A percentile compares a stretch with the other conserved stretches of the same genome.
Evolutionary conservation across 2,888 invertebrate genomes (phyloP).

Genomic region (Caradrina clavipalpis): DNA sequence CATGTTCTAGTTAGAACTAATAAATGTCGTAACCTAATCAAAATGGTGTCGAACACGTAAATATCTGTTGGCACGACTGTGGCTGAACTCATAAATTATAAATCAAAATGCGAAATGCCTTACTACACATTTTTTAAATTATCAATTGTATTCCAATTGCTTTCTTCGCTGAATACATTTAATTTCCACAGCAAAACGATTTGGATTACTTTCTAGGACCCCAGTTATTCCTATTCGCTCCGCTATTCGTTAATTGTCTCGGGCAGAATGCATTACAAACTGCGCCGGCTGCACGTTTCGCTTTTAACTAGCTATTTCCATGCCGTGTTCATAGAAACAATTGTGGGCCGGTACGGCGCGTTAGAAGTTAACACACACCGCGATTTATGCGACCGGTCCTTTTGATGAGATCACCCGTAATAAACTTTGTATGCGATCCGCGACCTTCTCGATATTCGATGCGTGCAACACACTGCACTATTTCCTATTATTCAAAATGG

Average conservation of each 20-base stretch:
- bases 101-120: not conserved
- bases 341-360: constrained; percentile 90
- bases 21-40: constrained; percentile 57
- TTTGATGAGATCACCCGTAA: constrained; percentile 89
- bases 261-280: constrained; percentile 67
- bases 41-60: constrained; percentile 66
- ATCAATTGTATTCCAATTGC: constrained; percentile 35
- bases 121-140: constrained; percentile 11
- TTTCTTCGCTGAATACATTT: constrained; percentile 35
- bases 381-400: constrained; percentile 89
- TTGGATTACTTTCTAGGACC: constrained; percentile 55
- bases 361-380: constrained; percentile 90
- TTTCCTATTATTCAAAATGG: constrained; percentile 88
- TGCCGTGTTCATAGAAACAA: constrained; percentile 91
- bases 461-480: constrained; percentile 86
- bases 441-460: constrained; percentile 87
- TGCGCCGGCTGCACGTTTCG: constrained; percentile 70
- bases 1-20: constrained; percentile 57
- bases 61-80: constrained; percentile 75
- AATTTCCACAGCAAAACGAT: constrained; percentile 38
- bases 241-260: constrained; percentile 70
- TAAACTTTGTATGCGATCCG: constrained; percentile 88
- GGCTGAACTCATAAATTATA: constrained; percentile 22
- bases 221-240: constrained; percentile 59
- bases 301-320: constrained; percentile 86